Conservation (phyloP, 2,113 vertebrate genomes). For the Hypocryptadius cinnamomeus region DNA sequence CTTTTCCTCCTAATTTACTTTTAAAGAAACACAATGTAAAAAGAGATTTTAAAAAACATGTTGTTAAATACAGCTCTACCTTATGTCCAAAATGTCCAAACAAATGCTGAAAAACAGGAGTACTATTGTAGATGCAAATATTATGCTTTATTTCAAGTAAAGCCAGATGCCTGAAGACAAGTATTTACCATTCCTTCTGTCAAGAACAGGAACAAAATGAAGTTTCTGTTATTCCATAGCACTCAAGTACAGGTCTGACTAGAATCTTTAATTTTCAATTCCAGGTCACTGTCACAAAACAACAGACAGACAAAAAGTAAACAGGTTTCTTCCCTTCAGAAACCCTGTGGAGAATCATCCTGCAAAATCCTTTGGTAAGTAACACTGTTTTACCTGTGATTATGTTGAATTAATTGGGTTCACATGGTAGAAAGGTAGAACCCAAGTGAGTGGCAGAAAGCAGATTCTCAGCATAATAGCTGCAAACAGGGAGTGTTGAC, state of each 20-base stretch:
- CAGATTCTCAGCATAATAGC: background rate
- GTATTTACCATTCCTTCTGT: conserved; percentile 26
- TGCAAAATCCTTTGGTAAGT: background rate
- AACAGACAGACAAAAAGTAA: background rate
- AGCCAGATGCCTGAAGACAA: conserved; percentile 13
- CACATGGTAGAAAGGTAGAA: background rate
- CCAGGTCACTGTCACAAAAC: background rate
- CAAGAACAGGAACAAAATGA: background rate
- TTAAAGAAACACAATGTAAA: background rate
- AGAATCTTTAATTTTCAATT: background rate
- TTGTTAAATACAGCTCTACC: background rate
- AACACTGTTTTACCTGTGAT: background rate
- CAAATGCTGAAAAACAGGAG: background rate
- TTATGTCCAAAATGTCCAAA: background rate
- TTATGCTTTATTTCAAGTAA: conserved; percentile 23
- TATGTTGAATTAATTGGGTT: background rate
- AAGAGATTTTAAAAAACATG: background rate
- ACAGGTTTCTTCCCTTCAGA: background rate
- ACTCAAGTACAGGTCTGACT: background rate
- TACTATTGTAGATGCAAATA: background rate
- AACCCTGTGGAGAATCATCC: background rate
- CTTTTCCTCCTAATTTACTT: background rate
- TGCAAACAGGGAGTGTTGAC: background rate
- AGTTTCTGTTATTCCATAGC: background rate
- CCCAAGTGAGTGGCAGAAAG: background rate